Base-by-base conservation (phyloP, 2,113 vertebrate species). In the Hipposideros armiger region DNA sequence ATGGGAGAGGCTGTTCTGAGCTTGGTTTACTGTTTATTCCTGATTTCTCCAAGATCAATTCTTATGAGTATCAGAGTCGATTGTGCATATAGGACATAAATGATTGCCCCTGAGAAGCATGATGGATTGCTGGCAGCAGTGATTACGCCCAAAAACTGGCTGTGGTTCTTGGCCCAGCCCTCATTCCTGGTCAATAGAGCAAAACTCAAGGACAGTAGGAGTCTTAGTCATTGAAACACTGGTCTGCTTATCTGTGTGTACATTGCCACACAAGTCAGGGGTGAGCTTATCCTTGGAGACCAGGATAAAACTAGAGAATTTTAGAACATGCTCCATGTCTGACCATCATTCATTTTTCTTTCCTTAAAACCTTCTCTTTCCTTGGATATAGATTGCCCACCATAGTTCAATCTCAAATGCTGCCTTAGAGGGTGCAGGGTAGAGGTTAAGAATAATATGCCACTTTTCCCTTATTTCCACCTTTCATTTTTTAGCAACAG, bases 401-500 rank as follows among this genome's bases (percentile, higher is more conserved):
- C 20, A n/a, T 50, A 10, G 17, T 2, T 13, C 87, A 47, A 1
- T 47, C 11, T 95, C 64, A 85, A 15, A 8, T 36, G 62, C 76
- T 62, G 45, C 70, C 28, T 52, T 94, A 26, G 22, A 76, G 58
- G 28, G 47, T 92, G 7, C 20, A 74, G 52, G 60, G 32, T 19
- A 60, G 58, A 62, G 54, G 30, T 13, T 62, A 32, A 60, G 45
- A 84, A 13, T 76, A 22, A 67, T 8, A 13, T 24, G 45, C 20
- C 16, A 54, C 17, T 13, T 62, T 73, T 85, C 32, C 77, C 69
- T 97, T 58, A 78, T 90, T 87, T 90, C 45, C 54, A 0, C 8
- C 94, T 85, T 95, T 84, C 96, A 0, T 98, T 84, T 98, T 89
- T 83, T 98, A 99, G 99, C 99, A 99, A 96, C 99, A 99, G 81